A percentile compares a stretch with the other conserved stretches of the same genome.
phyloP scores from a whole-genome alignment of 2,113 vertebrate species.

The Ptyas mucosa region DNA sequence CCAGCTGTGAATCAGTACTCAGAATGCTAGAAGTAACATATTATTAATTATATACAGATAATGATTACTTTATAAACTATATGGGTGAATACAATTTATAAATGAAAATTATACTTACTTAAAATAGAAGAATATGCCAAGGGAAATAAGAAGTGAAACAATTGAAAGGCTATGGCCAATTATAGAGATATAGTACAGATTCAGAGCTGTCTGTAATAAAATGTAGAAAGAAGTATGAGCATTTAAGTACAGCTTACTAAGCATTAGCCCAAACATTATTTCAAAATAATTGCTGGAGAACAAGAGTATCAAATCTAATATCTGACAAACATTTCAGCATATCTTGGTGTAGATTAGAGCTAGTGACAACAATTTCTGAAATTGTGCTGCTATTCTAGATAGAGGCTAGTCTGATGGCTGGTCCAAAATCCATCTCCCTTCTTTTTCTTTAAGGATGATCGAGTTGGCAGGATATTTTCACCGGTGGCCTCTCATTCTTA shows the following conservation, averaged over 20 bases:
- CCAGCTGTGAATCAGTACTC: background rate
- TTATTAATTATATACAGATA: background rate
- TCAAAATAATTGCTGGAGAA: background rate
- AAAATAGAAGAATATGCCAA: slow-evolving; percentile 97
- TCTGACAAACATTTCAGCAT: background rate
- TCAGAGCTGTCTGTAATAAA: slow-evolving; percentile 86
- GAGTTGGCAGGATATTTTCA: background rate
- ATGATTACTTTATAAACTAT: background rate
- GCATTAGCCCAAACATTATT: background rate
- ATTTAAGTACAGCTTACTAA: background rate
- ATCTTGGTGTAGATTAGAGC: background rate
- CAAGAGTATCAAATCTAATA: background rate
- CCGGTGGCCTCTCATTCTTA: background rate
- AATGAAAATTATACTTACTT: slow-evolving; percentile 79
- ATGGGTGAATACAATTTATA: background rate
- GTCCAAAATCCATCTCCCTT: background rate
- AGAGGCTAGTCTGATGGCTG: background rate
- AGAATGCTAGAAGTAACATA: background rate
- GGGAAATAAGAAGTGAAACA: slow-evolving; percentile 87
- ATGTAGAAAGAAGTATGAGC: slow-evolving; percentile 41
- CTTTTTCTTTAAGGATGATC: background rate
- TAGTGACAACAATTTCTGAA: background rate
- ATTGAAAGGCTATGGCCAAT: slow-evolving; percentile 94
- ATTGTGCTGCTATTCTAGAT: background rate
- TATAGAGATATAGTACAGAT: slow-evolving; percentile 92